Evolutionary conservation across 1,140 invertebrate genomes (phyloP), one percentile per base, ranked within the genome.

Genomic region (Aleiodes sp.): DNA sequence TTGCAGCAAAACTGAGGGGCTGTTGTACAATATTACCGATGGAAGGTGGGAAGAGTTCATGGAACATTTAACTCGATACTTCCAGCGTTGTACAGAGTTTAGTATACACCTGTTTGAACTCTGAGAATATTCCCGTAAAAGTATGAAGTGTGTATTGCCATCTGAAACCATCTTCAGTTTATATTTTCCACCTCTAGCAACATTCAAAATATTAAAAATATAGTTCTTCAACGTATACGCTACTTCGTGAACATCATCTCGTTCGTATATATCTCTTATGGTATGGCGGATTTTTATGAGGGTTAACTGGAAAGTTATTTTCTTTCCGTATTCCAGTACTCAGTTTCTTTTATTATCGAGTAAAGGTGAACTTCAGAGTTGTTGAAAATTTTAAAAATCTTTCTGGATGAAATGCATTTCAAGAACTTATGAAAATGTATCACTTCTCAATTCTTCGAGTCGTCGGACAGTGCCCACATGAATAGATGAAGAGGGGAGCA

Each of bases 11-110:
- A 41, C 31, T 46, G 19, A 43, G 9, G 24, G 28, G 61, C 24
- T 19, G 28, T 33, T 57, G n/a, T 63, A 62, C 12, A 63, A 29
- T n/a, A 52, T 16, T 52, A 52, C 21, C 46, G 16, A 24, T 21
- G n/a, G 0, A 59, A 33, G 56, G 24, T 59, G 28, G 56, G 14
- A 52, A 29, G 39, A 69, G 59, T 63, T 31, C 43, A 69, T 69
- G 67, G 60, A 69, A 63, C 60, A 69, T 69, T 69, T 63, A 69
- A 63, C 41, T 69, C 66, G 57, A 68, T 57, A 39, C 59, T 61
- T 59, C 28, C 14, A 59, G 26, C 28, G 2, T 26, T 31, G 29
- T 59, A n/a, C 28, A 28, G 26, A 59, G 56, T 59, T 59, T 59
- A n/a, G n/a, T 28, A 62, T 19, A 63, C 67, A 69, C 41, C 43